Evolutionary conservation across 2,888 invertebrate genomes (phyloP).

Genomic region (Trissonchulus latispiculum): DNA sequence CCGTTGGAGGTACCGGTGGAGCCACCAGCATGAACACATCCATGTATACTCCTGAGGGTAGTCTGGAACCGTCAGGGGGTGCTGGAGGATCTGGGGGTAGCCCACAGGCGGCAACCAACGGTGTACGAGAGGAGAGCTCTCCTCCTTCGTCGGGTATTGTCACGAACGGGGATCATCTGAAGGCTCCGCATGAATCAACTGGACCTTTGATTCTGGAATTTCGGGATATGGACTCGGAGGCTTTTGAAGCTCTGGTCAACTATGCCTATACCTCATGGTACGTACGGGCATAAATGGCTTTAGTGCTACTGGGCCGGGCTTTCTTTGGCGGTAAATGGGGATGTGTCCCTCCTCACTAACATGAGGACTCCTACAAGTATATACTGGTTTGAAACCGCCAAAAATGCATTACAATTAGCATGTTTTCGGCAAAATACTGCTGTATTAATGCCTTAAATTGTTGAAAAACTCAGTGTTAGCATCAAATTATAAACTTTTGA

Average conservation of each 20-base stretch:
- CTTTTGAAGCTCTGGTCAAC: conserved; percentile 64
- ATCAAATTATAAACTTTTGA: too few relatives aligned
- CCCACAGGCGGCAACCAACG: background rate
- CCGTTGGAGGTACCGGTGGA: background rate
- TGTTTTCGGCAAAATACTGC: too few relatives aligned
- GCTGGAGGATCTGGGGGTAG: background rate
- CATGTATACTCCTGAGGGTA: background rate
- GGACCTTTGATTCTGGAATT: conserved; percentile 30
- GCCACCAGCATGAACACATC: background rate
- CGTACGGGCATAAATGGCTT: conserved; percentile 27
- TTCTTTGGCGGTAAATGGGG: too few relatives aligned
- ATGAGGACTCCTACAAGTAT: too few relatives aligned
- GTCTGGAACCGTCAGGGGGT: background rate
- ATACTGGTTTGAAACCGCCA: too few relatives aligned
- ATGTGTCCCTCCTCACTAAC: too few relatives aligned
- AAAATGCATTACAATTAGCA: too few relatives aligned
- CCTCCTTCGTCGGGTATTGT: background rate
- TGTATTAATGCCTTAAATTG: too few relatives aligned
- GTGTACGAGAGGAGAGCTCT: background rate
- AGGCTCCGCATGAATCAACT: too few relatives aligned
- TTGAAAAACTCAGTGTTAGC: too few relatives aligned
- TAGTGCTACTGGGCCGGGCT: too few relatives aligned
- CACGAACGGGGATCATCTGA: background rate
- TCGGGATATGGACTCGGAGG: conserved; percentile 54
- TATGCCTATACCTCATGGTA: conserved; percentile 69